These are phyloP conservation scores for Olivierus martensii DNA, from an alignment of 1,140 invertebrate species.

Conservation along the genomic window DNA sequence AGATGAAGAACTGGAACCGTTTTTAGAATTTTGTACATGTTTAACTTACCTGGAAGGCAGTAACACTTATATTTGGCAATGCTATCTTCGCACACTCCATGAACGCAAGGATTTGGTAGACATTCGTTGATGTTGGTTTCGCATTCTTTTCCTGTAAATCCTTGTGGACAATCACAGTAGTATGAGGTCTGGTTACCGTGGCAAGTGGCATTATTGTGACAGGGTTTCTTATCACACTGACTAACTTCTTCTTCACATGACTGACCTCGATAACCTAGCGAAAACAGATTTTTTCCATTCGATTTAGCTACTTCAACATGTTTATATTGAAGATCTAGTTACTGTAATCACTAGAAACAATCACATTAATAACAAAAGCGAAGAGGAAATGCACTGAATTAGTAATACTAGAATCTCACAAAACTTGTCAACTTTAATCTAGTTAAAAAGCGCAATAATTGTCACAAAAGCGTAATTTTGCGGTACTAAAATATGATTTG, in stretches of 20 bases:
- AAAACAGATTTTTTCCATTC: background rate
- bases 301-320: background rate
- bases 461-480: too few relatives aligned
- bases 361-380: too few relatives aligned
- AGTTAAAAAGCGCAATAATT: too few relatives aligned
- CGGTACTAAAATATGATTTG: too few relatives aligned
- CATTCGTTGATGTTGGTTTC: conserved; percentile 31
- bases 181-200: conserved; percentile 26
- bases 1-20: too few relatives aligned
- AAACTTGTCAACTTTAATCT: too few relatives aligned
- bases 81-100: conserved; percentile 33
- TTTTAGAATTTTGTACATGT: too few relatives aligned
- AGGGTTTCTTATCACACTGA: conserved; percentile 26
- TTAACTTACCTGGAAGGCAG: conserved; percentile 11
- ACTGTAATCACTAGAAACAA: too few relatives aligned
- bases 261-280: conserved; percentile 24
- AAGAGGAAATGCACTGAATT: too few relatives aligned
- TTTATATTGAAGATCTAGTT: too few relatives aligned
- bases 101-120: conserved; percentile 30
- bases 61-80: conserved; percentile 9
- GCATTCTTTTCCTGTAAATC: conserved; percentile 30
- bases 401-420: too few relatives aligned
- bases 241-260: conserved; percentile 22
- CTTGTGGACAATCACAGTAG: conserved; percentile 28
- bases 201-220: conserved; percentile 33